These are phyloP conservation scores for Channallabes apus DNA, from an alignment of 2,797 vertebrate species.

Conservation along the genomic window DNA sequence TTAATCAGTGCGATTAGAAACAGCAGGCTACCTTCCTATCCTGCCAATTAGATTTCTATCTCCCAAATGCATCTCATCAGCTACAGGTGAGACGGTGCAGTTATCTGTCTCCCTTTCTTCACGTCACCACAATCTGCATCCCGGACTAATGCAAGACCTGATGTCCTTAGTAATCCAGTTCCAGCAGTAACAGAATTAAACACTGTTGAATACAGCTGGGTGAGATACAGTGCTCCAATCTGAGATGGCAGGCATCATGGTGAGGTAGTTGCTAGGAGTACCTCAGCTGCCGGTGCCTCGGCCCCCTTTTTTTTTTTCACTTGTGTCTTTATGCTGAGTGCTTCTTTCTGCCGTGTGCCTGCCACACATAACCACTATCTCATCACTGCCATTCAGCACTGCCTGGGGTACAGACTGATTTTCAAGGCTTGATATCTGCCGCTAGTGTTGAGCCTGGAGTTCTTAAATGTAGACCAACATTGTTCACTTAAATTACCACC, in stretches of 20 bases:
- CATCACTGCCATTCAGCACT: slow-evolving; percentile 34
- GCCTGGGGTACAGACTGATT: slow-evolving; percentile 10
- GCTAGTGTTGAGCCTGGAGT: background rate
- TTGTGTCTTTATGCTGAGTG: slow-evolving; percentile 32
- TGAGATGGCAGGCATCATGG: slow-evolving; percentile 11
- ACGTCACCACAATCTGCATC: slow-evolving; percentile 31
- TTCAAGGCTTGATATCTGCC: background rate
- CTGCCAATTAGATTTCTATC: slow-evolving; percentile 56
- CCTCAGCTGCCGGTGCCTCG: slow-evolving; percentile 40
- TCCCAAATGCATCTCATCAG: slow-evolving; percentile 50
- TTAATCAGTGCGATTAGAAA: slow-evolving; percentile 58
- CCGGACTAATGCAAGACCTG: slow-evolving; percentile 29
- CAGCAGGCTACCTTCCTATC: slow-evolving; percentile 50
- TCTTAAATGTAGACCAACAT: background rate
- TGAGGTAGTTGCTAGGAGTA: slow-evolving; percentile 16
- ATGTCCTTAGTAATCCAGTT: slow-evolving; percentile 21
- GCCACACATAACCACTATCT: slow-evolving; percentile 42
- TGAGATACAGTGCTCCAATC: slow-evolving; percentile 10
- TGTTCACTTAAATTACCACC: background rate
- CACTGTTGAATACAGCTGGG: slow-evolving; percentile 17
- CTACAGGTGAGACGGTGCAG: slow-evolving; percentile 49
- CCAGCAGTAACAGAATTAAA: slow-evolving; percentile 35
- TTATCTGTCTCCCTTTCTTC: slow-evolving; percentile 38
- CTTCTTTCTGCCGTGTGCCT: slow-evolving; percentile 37
- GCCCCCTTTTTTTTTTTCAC: background rate